Evolutionary conservation across 1,140 invertebrate genomes (phyloP).

Genomic region (Calliopsis andreniformis): DNA sequence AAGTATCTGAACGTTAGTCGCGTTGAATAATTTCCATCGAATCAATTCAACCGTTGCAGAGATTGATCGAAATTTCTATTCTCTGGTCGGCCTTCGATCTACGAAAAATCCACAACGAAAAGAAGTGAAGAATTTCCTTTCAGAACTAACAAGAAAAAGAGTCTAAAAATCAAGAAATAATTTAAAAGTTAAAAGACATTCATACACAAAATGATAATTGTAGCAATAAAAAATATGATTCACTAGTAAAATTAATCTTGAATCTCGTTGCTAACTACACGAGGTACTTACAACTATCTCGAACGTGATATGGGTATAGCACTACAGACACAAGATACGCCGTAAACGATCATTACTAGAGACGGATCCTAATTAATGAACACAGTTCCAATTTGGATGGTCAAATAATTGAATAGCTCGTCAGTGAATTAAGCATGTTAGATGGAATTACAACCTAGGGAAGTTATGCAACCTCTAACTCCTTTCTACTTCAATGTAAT

Average conservation of each 20-base stretch:
- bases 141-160: too few relatives aligned
- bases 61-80: slow-evolving; percentile 9
- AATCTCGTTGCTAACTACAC: slow-evolving; percentile 31
- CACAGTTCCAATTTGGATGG: slow-evolving; percentile 7
- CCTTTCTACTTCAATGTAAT: too few relatives aligned
- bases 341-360: slow-evolving; percentile 45
- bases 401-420: slow-evolving; percentile 15
- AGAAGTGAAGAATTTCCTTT: too few relatives aligned
- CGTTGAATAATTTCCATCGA: slow-evolving; percentile 45
- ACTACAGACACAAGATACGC: slow-evolving; percentile 2
- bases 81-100: not conserved
- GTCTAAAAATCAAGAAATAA: too few relatives aligned
- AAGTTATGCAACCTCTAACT: not conserved
- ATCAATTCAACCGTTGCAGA: slow-evolving; percentile 25
- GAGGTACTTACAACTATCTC: not conserved
- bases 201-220: too few relatives aligned
- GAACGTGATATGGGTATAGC: slow-evolving; percentile 32
- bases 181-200: too few relatives aligned
- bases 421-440: not conserved
- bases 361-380: slow-evolving; percentile 50
- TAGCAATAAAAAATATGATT: not conserved
- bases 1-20: slow-evolving; percentile 19
- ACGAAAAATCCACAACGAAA: not conserved
- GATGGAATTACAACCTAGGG: not conserved
- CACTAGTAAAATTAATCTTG: slow-evolving; percentile 3